A percentile compares a stretch with the other conserved stretches of the same genome.
These are phyloP conservation scores for Dascillus cervinus DNA, from an alignment of 2,888 invertebrate genomes.

Conservation along the genomic window DNA sequence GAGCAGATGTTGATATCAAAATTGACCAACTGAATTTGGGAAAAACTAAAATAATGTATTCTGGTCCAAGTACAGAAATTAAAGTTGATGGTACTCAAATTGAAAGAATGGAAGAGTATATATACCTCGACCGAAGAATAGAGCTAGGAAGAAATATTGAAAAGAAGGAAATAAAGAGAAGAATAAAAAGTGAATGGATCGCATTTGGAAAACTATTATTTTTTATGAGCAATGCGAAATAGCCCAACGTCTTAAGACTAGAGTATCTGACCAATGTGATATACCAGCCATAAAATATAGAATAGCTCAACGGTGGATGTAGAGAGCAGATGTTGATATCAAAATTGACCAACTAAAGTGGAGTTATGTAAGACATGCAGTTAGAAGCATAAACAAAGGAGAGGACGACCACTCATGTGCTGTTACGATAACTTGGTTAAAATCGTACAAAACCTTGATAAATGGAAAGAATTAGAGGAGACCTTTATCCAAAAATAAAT, in stretches of 20 bases:
- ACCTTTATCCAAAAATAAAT: no score
- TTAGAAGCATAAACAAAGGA: slow-evolving; percentile 1
- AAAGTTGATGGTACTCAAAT: background rate
- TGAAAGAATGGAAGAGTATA: slow-evolving; percentile 1
- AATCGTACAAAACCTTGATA: slow-evolving; percentile 1
- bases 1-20: slow-evolving; percentile 1
- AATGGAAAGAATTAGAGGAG: no score
- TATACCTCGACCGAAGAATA: no score
- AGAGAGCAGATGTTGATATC: slow-evolving; percentile 1
- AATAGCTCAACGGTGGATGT: background rate
- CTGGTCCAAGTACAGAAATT: background rate
- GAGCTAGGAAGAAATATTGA: no score
- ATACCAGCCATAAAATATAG: slow-evolving; percentile 1
- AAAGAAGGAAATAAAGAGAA: no score
- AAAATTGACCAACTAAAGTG: slow-evolving; percentile 1
- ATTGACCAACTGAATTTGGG: slow-evolving; percentile 1
- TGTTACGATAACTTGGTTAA: background rate
- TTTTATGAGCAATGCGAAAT: slow-evolving; percentile 1
- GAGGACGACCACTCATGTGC: background rate
- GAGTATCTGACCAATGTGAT: slow-evolving; percentile 2
- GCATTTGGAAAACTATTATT: background rate
- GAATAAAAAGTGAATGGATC: no score
- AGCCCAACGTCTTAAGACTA: background rate
- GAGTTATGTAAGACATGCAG: no score
- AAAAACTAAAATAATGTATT: slow-evolving; percentile 2